These are phyloP conservation scores for Ridgeia piscesae DNA, from an alignment of 1,140 invertebrate species.

Conservation along the genomic window DNA sequence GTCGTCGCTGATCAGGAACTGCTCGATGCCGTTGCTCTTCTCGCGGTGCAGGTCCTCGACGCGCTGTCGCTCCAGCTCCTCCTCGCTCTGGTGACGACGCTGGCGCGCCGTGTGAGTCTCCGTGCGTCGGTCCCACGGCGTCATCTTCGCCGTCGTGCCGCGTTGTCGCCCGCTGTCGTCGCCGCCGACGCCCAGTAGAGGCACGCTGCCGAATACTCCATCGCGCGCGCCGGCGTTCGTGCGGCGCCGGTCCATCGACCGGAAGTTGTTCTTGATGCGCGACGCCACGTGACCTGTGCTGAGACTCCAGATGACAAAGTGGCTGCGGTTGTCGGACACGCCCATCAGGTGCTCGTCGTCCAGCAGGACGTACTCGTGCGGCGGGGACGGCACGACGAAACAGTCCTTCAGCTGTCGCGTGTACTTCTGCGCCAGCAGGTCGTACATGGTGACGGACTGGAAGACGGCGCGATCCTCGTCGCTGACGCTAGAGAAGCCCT, in stretches of 20 bases:
- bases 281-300: conserved; percentile 37
- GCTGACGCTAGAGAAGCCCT: conserved; percentile 41
- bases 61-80: conserved; percentile 39
- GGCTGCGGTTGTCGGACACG: conserved; percentile 47
- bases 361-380: conserved; percentile 51
- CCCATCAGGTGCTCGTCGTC: conserved; percentile 50
- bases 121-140: conserved; percentile 49
- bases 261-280: conserved; percentile 47
- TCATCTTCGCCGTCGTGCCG: conserved; percentile 41
- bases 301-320: conserved; percentile 52
- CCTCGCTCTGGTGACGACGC: conserved; percentile 39
- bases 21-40: conserved; percentile 52
- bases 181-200: neutral
- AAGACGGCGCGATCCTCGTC: conserved; percentile 49
- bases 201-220: neutral
- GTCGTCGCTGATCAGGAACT: conserved; percentile 51
- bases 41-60: conserved; percentile 47
- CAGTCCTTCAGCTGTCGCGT: conserved; percentile 44
- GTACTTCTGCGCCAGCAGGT: conserved; percentile 47
- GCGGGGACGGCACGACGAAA: conserved; percentile 49
- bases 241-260: conserved; percentile 34
- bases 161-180: conserved; percentile 10
- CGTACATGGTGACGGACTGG: conserved; percentile 49
- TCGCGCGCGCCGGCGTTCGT: conserved; percentile 11
- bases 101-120: conserved; percentile 42